Evolutionary conservation across 2,888 invertebrate species (phyloP).

Genomic region (Stomorhina lunata): DNA sequence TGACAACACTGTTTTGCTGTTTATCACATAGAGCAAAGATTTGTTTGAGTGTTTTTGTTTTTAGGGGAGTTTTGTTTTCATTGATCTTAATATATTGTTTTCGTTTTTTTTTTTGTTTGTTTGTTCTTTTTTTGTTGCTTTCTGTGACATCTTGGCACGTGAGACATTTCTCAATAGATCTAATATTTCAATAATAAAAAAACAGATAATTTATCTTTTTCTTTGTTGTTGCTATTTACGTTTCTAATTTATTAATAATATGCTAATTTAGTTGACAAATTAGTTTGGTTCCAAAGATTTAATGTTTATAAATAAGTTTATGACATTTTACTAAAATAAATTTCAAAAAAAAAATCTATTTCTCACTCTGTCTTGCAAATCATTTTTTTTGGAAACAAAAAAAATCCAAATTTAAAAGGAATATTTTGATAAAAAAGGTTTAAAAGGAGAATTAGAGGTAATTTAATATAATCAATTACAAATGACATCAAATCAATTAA

Average conservation of each 20-base stretch:
- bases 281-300: neutral
- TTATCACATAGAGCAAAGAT: neutral
- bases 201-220: neutral
- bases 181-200: neutral
- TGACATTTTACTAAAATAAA: neutral
- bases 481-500: slow-evolving; percentile 15
- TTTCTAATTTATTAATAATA: slow-evolving; percentile 32
- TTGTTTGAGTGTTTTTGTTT: neutral
- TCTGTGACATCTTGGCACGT: slow-evolving; percentile 14
- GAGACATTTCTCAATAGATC: slow-evolving; percentile 1
- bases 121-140: neutral
- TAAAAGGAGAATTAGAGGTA: slow-evolving; percentile 56
- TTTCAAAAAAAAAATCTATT: neutral
- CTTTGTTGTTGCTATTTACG: neutral
- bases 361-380: neutral
- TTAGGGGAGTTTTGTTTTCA: neutral
- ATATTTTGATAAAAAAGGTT: slow-evolving; percentile 38
- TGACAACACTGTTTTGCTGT: too few species aligned
- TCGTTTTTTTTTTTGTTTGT: neutral
- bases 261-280: slow-evolving; percentile 47
- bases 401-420: slow-evolving; percentile 37
- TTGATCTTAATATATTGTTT: neutral
- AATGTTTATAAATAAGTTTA: slow-evolving; percentile 1
- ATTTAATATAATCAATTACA: slow-evolving; percentile 1
- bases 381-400: neutral